Percentiles rank a stretch among this genome's conserved stretches.
Conservation (phyloP, 2,888 invertebrate genomes). For the Stramonita haemastoma region DNA sequence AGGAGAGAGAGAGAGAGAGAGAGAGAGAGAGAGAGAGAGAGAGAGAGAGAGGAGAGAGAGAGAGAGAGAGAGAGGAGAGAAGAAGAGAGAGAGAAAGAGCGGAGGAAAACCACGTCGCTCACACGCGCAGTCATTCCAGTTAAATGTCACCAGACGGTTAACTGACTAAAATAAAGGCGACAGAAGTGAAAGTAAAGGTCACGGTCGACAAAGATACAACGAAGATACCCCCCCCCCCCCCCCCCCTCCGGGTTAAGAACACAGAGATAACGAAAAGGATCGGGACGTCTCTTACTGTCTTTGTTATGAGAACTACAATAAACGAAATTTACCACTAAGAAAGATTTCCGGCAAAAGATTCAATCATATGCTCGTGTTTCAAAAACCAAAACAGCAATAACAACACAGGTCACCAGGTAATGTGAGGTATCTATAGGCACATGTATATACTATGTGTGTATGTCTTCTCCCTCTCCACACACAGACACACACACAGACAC, state of each 20-base stretch:
- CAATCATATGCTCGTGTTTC: not conserved
- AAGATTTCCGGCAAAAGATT: not conserved
- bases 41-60: not conserved
- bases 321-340: too few species aligned
- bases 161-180: too few species aligned
- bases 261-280: too few species aligned
- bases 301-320: too few species aligned
- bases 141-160: too few species aligned
- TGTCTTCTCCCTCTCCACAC: not conserved
- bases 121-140: not conserved
- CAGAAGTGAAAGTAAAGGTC: not conserved
- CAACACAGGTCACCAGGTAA: not conserved
- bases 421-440: not conserved
- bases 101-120: not conserved
- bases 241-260: too few species aligned
- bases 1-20: conserved; percentile 21
- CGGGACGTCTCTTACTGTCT: too few species aligned
- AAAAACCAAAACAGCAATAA: not conserved
- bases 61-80: conserved; percentile 1
- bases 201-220: not conserved
- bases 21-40: not conserved
- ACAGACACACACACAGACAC: not conserved
- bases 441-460: not conserved
- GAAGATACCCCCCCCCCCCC: not conserved
- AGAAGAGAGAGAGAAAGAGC: not conserved